phyloP scores from a whole-genome alignment of 2,888 invertebrate genomes.

The Pecten maximus region DNA sequence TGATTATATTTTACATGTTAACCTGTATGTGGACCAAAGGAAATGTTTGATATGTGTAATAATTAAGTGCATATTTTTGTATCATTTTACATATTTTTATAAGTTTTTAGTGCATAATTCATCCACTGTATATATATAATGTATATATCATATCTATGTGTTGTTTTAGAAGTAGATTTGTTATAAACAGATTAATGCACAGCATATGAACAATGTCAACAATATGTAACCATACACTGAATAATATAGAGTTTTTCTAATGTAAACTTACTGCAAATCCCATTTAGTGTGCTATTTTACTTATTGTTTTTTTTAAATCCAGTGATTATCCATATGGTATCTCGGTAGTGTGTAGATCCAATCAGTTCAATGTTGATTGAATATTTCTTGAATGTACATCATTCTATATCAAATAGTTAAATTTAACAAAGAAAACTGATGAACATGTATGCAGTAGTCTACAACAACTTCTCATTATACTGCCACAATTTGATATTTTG shows the following conservation, averaged over 20 bases:
- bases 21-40: constrained; percentile 3
- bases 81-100: constrained; percentile 23
- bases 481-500: no score
- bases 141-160: background rate
- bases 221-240: background rate
- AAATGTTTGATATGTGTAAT: background rate
- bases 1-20: background rate
- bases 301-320: background rate
- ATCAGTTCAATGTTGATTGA: background rate
- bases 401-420: no score
- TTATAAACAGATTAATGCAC: background rate
- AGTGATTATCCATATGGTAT: background rate
- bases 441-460: no score
- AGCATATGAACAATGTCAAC: background rate
- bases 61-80: constrained; percentile 20
- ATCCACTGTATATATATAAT: background rate
- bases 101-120: constrained; percentile 1
- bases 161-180: background rate
- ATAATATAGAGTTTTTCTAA: background rate
- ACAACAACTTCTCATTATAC: no score
- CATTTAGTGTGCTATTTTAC: background rate
- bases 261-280: background rate
- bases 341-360: background rate
- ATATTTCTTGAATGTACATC: background rate
- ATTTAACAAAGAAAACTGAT: no score